Percentiles rank a stretch among this genome's conserved stretches.
Conservation (phyloP, 2,113 vertebrate species). For the Fukomys damarensis region DNA sequence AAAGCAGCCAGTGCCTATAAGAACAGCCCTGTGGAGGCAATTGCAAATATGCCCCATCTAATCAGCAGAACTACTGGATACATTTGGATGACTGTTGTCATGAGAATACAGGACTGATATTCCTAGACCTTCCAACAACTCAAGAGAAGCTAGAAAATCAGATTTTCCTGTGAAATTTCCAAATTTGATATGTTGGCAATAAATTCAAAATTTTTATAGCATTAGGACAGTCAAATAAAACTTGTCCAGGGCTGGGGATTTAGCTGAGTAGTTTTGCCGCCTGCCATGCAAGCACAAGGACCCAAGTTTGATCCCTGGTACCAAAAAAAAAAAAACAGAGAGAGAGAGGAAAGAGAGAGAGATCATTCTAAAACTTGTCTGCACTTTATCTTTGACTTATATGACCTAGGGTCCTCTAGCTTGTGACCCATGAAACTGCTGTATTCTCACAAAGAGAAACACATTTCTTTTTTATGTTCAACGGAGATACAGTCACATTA, state of each 20-base stretch:
- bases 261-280: no score
- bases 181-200: not conserved
- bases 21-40: not conserved
- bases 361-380: not conserved
- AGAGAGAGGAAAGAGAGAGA: no score
- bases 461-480: not conserved
- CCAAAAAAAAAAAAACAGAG: no score
- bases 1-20: not conserved
- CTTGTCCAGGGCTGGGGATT: no score
- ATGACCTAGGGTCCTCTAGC: not conserved
- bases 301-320: no score
- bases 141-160: not conserved
- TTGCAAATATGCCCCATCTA: not conserved
- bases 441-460: conserved; percentile 2
- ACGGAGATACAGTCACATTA: not conserved
- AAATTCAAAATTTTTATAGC: not conserved
- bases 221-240: not conserved
- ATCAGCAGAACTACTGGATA: not conserved
- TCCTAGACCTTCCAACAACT: not conserved
- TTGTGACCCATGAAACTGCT: not conserved
- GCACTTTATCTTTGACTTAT: not conserved
- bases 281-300: no score
- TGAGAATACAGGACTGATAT: rapidly evolving
- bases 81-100: rapidly evolving
- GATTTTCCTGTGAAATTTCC: not conserved